phyloP scores from a whole-genome alignment of 2,888 invertebrate genomes.

The Malachius bipustulatus region DNA sequence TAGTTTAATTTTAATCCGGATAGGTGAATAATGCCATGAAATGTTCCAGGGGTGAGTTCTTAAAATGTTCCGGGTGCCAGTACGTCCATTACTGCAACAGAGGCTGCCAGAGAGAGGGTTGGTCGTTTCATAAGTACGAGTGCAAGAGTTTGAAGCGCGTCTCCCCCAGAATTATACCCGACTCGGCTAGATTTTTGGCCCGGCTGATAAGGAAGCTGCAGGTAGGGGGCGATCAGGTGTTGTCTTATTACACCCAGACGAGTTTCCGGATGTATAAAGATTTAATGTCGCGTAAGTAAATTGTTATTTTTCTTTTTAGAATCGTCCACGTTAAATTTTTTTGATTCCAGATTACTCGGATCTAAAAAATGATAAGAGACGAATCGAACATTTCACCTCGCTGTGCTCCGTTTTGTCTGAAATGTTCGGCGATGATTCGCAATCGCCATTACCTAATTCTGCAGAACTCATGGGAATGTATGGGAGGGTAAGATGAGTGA shows the following conservation, averaged over 20 bases:
- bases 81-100: constrained; percentile 74
- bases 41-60: constrained; percentile 51
- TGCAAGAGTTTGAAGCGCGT: constrained; percentile 64
- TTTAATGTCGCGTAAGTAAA: constrained; percentile 76
- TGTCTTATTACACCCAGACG: constrained; percentile 56
- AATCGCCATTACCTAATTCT: constrained; percentile 66
- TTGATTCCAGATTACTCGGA: constrained; percentile 68
- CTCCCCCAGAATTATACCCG: constrained; percentile 62
- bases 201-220: constrained; percentile 58
- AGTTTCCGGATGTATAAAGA: constrained; percentile 70
- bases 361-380: constrained; percentile 57
- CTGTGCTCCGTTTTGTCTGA: constrained; percentile 59
- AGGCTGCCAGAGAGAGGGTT: constrained; percentile 68
- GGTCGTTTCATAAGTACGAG: constrained; percentile 74
- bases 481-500: constrained; percentile 76
- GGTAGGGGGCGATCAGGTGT: constrained; percentile 54
- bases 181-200: constrained; percentile 69
- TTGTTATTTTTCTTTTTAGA: constrained; percentile 3
- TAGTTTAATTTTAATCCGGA: constrained; percentile 5
- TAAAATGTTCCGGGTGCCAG: constrained; percentile 74
- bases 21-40: background rate
- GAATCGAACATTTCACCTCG: constrained; percentile 69
- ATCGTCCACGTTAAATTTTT: constrained; percentile 1
- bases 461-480: constrained; percentile 73
- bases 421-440: constrained; percentile 53